Evolutionary conservation across 2,888 invertebrate species (phyloP).

Genomic region (Leptopilina syphax): DNA sequence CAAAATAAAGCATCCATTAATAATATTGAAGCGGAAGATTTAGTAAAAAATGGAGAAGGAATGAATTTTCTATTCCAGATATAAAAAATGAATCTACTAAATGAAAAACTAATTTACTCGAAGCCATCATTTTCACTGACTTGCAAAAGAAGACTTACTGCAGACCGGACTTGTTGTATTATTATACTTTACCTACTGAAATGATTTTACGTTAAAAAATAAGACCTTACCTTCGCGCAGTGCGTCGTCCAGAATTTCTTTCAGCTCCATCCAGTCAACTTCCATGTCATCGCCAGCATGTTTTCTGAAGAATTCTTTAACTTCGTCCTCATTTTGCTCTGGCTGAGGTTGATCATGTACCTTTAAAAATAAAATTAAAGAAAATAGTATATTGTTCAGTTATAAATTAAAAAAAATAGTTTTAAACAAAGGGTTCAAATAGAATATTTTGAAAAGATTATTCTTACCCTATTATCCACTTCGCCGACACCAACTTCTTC

Average conservation of each 20-base stretch:
- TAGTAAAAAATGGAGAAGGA: not conserved
- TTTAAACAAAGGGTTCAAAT: too few species aligned
- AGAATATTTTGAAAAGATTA: too few species aligned
- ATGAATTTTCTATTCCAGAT: not conserved
- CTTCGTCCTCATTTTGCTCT: constrained; percentile 77
- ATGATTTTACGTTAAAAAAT: not conserved
- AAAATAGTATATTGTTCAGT: too few species aligned
- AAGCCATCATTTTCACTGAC: too few species aligned
- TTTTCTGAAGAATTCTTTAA: constrained; percentile 89
- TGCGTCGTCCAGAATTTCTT: constrained; percentile 93
- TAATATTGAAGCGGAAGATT: not conserved
- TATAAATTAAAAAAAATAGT: too few species aligned
- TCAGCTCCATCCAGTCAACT: constrained; percentile 95
- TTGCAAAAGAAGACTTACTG: too few species aligned
- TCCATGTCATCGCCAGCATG: constrained; percentile 94
- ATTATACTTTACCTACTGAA: constrained; percentile 70
- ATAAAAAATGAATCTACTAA: constrained; percentile 6
- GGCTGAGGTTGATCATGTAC: constrained; percentile 70
- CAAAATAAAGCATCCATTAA: constrained; percentile 1
- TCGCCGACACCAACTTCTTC: constrained; percentile 91
- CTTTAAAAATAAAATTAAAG: not conserved
- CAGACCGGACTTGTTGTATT: too few species aligned
- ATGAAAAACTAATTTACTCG: too few species aligned
- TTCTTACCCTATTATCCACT: constrained; percentile 85
- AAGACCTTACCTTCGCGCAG: constrained; percentile 86